A percentile compares a stretch with the other conserved stretches of the same genome.
phyloP scores from a whole-genome alignment of 2,113 vertebrate genomes.

The Hyperoodon ampullatus region DNA sequence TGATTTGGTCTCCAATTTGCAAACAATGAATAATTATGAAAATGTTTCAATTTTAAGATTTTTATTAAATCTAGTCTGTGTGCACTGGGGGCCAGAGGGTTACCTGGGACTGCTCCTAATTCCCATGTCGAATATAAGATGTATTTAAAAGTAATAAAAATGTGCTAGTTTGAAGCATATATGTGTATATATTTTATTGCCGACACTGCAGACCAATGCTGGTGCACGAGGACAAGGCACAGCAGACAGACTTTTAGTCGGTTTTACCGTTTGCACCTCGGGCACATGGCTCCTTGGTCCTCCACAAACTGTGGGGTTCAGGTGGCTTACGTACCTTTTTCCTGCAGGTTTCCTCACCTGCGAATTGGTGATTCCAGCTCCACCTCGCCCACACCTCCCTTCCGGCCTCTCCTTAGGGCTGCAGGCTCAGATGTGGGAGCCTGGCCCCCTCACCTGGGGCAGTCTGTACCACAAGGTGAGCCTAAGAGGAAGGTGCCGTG shows the following conservation, averaged over 20 bases:
- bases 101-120: not conserved
- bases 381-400: not conserved
- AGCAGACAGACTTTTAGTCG: not conserved
- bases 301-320: not conserved
- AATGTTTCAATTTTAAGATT: not conserved
- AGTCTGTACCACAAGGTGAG: not conserved
- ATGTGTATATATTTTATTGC: not conserved
- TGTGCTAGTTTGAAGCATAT: not conserved
- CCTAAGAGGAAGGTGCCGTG: not conserved
- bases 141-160: not conserved
- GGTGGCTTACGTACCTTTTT: not conserved
- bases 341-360: not conserved
- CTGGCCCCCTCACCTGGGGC: not conserved
- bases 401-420: not conserved
- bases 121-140: not conserved
- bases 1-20: not conserved
- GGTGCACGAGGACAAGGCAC: not conserved
- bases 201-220: not conserved
- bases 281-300: not conserved
- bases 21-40: not conserved
- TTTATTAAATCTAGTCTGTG: not conserved
- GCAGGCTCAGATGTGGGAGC: not conserved
- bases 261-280: not conserved
- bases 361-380: not conserved
- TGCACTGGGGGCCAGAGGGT: not conserved